Evolutionary conservation across 2,888 invertebrate genomes (phyloP).

Genomic region (Euphydryas editha): DNA sequence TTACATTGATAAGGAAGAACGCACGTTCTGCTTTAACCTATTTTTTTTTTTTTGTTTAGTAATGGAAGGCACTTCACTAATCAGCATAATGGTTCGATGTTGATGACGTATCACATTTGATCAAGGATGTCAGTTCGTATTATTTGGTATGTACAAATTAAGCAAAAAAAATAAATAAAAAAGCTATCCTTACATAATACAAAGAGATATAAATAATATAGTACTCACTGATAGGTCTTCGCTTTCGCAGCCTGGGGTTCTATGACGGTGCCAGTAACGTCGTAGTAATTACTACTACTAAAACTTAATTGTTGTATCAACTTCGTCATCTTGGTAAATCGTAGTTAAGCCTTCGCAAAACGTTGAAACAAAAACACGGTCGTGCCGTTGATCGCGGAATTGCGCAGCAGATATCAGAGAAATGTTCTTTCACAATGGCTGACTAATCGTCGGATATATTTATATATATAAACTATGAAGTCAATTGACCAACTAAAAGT

Average conservation of each 20-base stretch:
- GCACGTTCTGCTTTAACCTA: constrained; percentile 1
- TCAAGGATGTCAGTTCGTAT: constrained; percentile 19
- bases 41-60: not conserved
- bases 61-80: constrained; percentile 13
- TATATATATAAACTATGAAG: constrained; percentile 40
- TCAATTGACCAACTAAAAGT: constrained; percentile 43
- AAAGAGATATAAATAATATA: constrained; percentile 13
- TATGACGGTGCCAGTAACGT: constrained; percentile 57
- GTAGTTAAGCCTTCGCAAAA: constrained; percentile 77
- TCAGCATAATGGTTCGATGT: constrained; percentile 7
- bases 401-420: constrained; percentile 59
- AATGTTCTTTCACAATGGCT: constrained; percentile 51
- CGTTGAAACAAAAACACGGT: constrained; percentile 71
- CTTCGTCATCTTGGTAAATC: constrained; percentile 80
- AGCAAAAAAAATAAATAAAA: not conserved
- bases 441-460: constrained; percentile 36
- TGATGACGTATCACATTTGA: constrained; percentile 32
- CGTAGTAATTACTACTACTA: constrained; percentile 81
- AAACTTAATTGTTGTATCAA: constrained; percentile 81
- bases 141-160: not conserved
- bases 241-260: constrained; percentile 61
- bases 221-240: constrained; percentile 65
- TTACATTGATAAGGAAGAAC: not conserved
- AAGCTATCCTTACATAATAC: constrained; percentile 10
- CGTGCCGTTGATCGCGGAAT: constrained; percentile 62